phyloP scores from a whole-genome alignment of 2,113 vertebrate genomes.

The Cyprinodon variegatus region DNA sequence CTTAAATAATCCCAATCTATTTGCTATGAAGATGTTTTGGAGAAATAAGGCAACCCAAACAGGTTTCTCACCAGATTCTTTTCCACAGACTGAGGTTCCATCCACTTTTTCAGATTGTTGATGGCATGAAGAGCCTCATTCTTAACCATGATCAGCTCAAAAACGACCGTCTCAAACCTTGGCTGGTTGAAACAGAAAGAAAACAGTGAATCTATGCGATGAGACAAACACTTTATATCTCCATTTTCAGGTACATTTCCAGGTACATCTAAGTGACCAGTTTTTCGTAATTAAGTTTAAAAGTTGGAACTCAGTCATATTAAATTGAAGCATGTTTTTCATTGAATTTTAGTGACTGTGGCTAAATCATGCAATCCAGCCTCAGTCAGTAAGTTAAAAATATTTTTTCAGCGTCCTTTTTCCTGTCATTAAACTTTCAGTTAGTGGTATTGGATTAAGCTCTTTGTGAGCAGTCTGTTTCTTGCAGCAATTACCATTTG shows the following conservation, averaged over 20 bases:
- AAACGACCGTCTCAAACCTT: constrained; percentile 79
- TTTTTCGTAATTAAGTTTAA: background rate
- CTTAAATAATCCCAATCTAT: constrained; percentile 35
- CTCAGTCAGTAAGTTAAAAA: too few relatives aligned
- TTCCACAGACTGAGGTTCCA: constrained; percentile 76
- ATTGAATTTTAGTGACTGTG: too few relatives aligned
- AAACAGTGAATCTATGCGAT: background rate
- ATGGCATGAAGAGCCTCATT: constrained; percentile 79
- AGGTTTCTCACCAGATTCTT: constrained; percentile 74
- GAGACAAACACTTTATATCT: background rate
- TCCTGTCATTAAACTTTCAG: too few relatives aligned
- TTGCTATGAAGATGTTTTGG: background rate
- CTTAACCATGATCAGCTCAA: constrained; percentile 77
- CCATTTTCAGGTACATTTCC: background rate
- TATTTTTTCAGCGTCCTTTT: too few relatives aligned
- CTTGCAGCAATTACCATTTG: too few relatives aligned
- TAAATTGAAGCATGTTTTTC: too few relatives aligned
- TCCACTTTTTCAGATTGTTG: constrained; percentile 80
- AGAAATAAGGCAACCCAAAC: background rate
- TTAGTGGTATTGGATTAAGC: too few relatives aligned
- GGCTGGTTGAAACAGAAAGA: constrained; percentile 55
- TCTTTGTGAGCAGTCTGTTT: too few relatives aligned
- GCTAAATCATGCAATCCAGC: too few relatives aligned
- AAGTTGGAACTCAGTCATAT: background rate
- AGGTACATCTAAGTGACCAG: background rate